Base-by-base conservation (phyloP, 2,113 vertebrate species). In the Acanthochromis polyacanthus region DNA sequence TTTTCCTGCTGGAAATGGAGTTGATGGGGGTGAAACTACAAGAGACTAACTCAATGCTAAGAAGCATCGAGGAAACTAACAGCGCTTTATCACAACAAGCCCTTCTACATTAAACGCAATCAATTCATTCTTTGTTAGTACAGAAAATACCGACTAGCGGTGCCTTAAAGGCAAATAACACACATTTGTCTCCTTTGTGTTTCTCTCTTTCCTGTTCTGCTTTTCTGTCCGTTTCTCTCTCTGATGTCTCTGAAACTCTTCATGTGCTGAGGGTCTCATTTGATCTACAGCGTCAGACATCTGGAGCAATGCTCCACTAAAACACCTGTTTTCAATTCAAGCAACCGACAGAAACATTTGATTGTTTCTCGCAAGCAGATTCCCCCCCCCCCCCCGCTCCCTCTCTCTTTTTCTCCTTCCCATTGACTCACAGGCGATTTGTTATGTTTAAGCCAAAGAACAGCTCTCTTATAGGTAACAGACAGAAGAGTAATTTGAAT, bases 311-410 rank as follows among this genome's bases (percentile, higher is more conserved):
- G 89, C 75, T 87, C 75, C 68, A 11, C 74, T 53, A 3, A 75
- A 63, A 89, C 94, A 96, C 93, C 93, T 96, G 96, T 82, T 92
- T 95, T 91, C 87, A 93, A 96, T 96, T 89, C 86, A 52, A 55
- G 19, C 84, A 73, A 78, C 79, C 91, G 83, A 92, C 92, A 90
- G 83, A 93, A 92, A 89, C 83, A 80, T 89, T 93, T 81, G 83
- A 85, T 79, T 91, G 80, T 88, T 91, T 91, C 75, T 67, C 30
- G 78, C 80, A 91, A 84, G 73, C 70, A 87, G 71, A 83, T 63
- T 52, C 71, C 75, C 51, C 56, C 55, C 38, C 20, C 17, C 15
- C 5, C 9, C 14, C n/a, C 68, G 0, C 2, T 10, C 14, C 17
- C 38, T 10, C 38, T 40, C 10, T 11, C 19, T 3, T 40, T 59